A percentile compares a stretch with the other conserved stretches of the same genome.
These are phyloP conservation scores for Campylomormyrus numenius DNA, from an alignment of 2,113 vertebrate species.

Conservation along the genomic window DNA sequence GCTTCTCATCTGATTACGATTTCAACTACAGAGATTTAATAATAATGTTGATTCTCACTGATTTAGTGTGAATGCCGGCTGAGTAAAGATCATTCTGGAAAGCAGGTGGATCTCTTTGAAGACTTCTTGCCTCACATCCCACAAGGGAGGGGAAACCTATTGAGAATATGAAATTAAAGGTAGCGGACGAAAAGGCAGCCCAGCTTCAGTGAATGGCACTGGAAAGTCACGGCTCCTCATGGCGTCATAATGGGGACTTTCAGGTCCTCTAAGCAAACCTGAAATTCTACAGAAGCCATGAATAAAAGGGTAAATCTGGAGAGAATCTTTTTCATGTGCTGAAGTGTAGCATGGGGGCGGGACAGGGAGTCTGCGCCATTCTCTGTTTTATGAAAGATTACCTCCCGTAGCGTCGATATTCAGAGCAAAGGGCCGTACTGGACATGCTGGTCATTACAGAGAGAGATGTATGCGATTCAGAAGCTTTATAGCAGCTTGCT, in stretches of 20 bases:
- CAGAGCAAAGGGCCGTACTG: background rate
- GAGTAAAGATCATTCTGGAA: slow-evolving; percentile 2
- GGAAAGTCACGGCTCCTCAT: background rate
- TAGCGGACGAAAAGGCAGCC: background rate
- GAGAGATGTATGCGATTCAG: background rate
- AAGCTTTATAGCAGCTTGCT: background rate
- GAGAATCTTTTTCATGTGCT: background rate
- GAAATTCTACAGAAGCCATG: slow-evolving; percentile 3
- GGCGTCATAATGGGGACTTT: background rate
- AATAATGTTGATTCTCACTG: slow-evolving; percentile 12
- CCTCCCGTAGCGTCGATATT: background rate
- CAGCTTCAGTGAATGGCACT: background rate
- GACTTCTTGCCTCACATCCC: background rate
- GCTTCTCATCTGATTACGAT: background rate
- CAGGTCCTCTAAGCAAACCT: background rate
- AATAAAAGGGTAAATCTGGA: background rate
- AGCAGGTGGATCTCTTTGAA: slow-evolving; percentile 10
- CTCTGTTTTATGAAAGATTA: slow-evolving; percentile 6
- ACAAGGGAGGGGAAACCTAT: slow-evolving; percentile 5
- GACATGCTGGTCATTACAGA: background rate
- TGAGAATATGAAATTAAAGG: slow-evolving; percentile 17
- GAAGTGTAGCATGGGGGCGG: background rate
- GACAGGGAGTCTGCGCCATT: background rate
- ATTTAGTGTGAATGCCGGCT: background rate
- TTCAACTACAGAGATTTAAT: background rate